Conservation (phyloP, 2,113 vertebrate species). For the Anas platyrhynchos region DNA sequence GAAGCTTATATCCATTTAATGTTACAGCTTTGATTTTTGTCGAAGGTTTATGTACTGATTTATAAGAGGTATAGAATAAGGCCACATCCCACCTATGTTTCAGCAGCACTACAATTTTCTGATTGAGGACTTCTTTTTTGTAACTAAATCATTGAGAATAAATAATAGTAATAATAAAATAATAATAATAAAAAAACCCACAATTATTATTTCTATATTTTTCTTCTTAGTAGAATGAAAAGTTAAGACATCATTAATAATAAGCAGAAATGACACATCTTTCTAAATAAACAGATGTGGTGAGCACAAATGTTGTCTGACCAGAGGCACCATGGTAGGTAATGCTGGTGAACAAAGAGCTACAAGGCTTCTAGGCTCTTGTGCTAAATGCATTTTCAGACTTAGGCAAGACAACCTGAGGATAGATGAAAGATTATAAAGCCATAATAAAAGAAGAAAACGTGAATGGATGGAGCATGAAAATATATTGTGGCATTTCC, state of each 20-base stretch:
- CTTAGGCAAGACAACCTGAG: background rate
- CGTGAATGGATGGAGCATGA: background rate
- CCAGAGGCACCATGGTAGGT: background rate
- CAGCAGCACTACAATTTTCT: background rate
- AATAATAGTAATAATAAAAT: no score
- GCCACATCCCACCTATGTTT: rapidly evolving
- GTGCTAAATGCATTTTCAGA: background rate
- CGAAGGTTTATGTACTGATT: background rate
- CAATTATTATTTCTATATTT: background rate
- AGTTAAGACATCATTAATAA: background rate
- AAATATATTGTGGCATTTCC: background rate
- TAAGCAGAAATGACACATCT: background rate
- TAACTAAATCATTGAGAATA: background rate
- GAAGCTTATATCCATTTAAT: background rate
- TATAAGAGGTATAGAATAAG: background rate
- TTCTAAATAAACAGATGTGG: background rate
- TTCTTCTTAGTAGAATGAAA: background rate
- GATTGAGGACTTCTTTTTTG: background rate
- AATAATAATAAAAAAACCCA: background rate
- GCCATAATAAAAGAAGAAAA: background rate
- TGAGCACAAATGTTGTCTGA: background rate
- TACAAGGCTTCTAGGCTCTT: background rate
- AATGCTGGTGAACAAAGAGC: background rate
- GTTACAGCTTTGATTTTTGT: background rate
- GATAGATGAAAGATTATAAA: background rate